Evolutionary conservation across 2,797 vertebrate genomes (phyloP).

Genomic region (Acropternis orthonyx): DNA sequence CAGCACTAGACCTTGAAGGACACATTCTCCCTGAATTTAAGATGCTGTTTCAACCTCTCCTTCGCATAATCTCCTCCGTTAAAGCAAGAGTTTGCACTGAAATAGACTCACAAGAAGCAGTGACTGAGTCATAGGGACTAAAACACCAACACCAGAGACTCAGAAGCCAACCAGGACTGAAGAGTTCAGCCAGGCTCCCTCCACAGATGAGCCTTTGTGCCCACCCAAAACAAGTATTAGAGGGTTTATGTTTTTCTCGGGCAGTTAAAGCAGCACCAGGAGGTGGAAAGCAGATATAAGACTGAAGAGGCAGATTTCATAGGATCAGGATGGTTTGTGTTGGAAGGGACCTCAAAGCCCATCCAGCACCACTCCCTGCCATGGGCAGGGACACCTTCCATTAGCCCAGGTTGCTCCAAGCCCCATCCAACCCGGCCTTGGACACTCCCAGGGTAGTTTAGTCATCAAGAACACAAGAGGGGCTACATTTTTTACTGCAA

Average conservation of each 20-base stretch:
- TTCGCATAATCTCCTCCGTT: background rate
- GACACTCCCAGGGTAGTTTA: background rate
- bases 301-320: background rate
- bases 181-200: background rate
- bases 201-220: background rate
- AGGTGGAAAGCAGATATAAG: background rate
- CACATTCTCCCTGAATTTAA: background rate
- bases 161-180: background rate
- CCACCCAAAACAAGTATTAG: background rate
- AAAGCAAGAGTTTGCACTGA: background rate
- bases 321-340: background rate
- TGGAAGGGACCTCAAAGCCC: background rate
- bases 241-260: background rate
- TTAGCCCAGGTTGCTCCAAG: fast-evolving
- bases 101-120: background rate
- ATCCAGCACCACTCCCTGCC: background rate
- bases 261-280: background rate
- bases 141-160: background rate
- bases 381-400: background rate
- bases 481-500: background rate
- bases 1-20: background rate
- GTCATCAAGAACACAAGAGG: fast-evolving
- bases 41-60: background rate
- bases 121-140: background rate
- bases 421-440: fast-evolving